Conservation (phyloP, 2,888 invertebrate species). For the Autographa pulchrina region DNA sequence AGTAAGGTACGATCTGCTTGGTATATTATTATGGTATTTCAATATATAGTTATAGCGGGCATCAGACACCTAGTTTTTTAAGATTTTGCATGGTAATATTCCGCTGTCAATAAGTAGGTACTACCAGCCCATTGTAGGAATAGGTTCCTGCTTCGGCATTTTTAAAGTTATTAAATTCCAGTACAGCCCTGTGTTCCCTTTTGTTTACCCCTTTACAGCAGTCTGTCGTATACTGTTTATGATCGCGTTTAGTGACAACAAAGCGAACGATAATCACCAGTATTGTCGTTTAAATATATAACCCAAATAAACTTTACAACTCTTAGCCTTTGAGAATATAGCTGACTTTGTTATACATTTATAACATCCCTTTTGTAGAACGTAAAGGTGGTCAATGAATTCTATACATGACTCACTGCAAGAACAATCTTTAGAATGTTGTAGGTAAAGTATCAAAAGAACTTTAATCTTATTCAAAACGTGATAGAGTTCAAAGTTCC, state of each 20-base stretch:
- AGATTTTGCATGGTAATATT: no score
- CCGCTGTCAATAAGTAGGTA: no score
- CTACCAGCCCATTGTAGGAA: not conserved
- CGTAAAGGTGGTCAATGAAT: slow-evolving; percentile 22
- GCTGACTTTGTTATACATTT: slow-evolving; percentile 30
- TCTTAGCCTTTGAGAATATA: slow-evolving; percentile 21
- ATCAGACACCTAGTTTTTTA: no score
- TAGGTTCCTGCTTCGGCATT: not conserved
- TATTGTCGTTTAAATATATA: slow-evolving; percentile 70
- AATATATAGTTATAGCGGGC: no score
- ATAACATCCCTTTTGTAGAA: slow-evolving; percentile 17
- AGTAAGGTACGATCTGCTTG: no score
- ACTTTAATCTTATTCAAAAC: not conserved
- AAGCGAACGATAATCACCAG: slow-evolving; percentile 75
- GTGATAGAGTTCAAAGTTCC: not conserved
- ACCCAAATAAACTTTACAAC: slow-evolving; percentile 70
- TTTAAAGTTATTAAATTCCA: slow-evolving; percentile 7
- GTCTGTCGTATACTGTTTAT: slow-evolving; percentile 51
- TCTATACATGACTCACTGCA: not conserved
- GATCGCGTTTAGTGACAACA: slow-evolving; percentile 71
- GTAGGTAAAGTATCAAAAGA: not conserved
- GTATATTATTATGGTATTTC: no score
- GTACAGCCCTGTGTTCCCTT: slow-evolving; percentile 54
- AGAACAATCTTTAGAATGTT: not conserved
- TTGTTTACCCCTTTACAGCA: slow-evolving; percentile 63